Evolutionary conservation across 2,113 vertebrate genomes (phyloP), one percentile per base, ranked within the genome.

Genomic region (Brachypodius melanocephalos): DNA sequence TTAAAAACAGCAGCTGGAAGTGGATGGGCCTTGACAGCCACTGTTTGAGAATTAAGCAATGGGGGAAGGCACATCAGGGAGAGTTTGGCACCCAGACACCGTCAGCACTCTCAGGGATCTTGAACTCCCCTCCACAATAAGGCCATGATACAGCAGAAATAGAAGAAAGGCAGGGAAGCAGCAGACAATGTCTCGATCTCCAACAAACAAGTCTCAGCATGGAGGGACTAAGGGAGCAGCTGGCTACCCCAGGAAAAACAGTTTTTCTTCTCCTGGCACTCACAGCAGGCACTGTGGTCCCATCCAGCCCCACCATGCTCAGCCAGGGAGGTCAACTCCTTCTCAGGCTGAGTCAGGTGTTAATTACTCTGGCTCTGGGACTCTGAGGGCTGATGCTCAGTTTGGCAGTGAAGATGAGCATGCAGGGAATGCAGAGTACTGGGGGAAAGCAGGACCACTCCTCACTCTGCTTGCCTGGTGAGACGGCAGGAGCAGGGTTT

Each of bases 331-430:
- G 22, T 10, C n/a, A 65, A 2, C 14, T 29, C 36, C 29, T 62
- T 24, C 61, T 19, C 0, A 0, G 9, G 28, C 26, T 34, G 28
- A 54, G 8, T 17, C 13, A 6, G 42, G 52, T 14, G 1, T 54
- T 36, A 2, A 38, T 38, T 38, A 10, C 34, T 21, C 20, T 31
- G 34, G 20, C 48, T 63, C 19, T 14, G 54, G 25, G 25, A 26
- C 36, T 81, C n/a, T 77, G 32, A 4, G 3, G n/a, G 38, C 52
- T 71, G 25, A 4, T n/a, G 40, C 29, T 49, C 21, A 18, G 31
- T 17, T 63, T 46, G 38, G 58, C 43, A 54, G 58, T 6, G 63
- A n/a, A 43, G 13, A 29, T 58, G 48, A 46, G 24, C 29, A 5
- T 12, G 42, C 26, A 38, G 24, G 24, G 52, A 80, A 52, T 7